Evolutionary conservation across 2,888 invertebrate genomes (phyloP).

Genomic region (Mantis religiosa): DNA sequence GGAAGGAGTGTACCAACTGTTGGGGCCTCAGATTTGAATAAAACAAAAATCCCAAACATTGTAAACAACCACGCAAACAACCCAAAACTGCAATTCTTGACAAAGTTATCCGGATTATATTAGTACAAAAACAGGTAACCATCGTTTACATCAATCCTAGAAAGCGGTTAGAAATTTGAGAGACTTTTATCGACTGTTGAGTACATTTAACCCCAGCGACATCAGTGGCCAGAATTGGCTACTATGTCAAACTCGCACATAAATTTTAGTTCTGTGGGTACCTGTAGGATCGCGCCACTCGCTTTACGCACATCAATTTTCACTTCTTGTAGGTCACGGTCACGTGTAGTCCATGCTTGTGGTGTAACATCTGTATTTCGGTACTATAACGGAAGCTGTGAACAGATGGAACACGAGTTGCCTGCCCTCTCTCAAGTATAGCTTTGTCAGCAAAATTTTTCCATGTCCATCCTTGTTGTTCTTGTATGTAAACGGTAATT

Average conservation of each 20-base stretch:
- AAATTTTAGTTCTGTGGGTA: neutral
- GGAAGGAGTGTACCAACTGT: too few relatives aligned
- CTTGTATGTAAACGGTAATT: too few relatives aligned
- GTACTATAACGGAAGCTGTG: neutral
- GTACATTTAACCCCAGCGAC: neutral
- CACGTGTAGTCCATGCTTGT: neutral
- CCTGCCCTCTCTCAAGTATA: neutral
- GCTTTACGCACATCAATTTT: neutral
- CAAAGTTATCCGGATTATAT: too few relatives aligned
- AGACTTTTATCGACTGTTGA: too few relatives aligned
- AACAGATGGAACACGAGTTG: neutral
- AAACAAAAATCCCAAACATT: too few relatives aligned
- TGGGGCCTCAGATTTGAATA: too few relatives aligned
- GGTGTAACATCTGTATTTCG: neutral
- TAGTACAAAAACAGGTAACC: too few relatives aligned
- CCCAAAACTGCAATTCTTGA: too few relatives aligned
- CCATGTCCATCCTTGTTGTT: neutral
- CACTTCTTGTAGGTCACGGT: neutral
- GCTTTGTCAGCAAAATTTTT: neutral
- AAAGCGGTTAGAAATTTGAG: too few relatives aligned
- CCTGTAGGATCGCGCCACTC: neutral
- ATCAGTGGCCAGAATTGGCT: neutral
- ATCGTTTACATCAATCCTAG: too few relatives aligned
- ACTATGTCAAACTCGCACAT: neutral
- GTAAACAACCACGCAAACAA: too few relatives aligned